Evolutionary conservation across 2,113 vertebrate genomes (phyloP).

Genomic region (Pampusana beccarii): DNA sequence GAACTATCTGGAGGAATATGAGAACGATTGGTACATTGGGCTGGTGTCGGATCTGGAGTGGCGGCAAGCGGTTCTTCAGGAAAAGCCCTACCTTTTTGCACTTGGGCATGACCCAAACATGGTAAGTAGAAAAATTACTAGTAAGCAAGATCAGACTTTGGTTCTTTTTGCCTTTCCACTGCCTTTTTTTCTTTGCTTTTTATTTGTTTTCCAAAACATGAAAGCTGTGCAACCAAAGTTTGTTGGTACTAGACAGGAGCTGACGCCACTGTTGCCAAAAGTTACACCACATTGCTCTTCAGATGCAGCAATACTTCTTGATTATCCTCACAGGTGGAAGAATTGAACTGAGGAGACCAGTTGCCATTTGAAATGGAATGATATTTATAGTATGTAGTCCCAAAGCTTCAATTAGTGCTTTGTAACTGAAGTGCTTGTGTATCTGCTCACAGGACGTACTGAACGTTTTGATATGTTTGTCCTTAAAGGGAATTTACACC

Average conservation of each 20-base stretch:
- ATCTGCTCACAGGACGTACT: accelerated
- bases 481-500: conserved; percentile 89
- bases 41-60: conserved; percentile 89
- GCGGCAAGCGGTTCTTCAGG: conserved; percentile 90
- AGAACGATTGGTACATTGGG: conserved; percentile 93
- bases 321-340: not conserved
- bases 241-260: not conserved
- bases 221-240: not conserved
- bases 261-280: not conserved
- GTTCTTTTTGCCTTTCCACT: not conserved
- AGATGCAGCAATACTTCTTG: not conserved
- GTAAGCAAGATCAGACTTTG: not conserved
- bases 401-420: not conserved
- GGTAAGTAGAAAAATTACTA: conserved; percentile 76
- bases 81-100: conserved; percentile 94
- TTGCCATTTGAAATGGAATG: not conserved
- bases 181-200: not conserved
- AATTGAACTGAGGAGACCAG: not conserved
- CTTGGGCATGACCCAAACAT: conserved; percentile 91
- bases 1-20: conserved; percentile 88
- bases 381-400: not conserved
- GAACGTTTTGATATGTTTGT: not conserved
- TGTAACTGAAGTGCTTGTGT: not conserved
- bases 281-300: not conserved
- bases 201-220: not conserved